Evolutionary conservation across 2,797 vertebrate genomes (phyloP), one percentile per base, ranked within the genome.

Genomic region (Halcyon badia): DNA sequence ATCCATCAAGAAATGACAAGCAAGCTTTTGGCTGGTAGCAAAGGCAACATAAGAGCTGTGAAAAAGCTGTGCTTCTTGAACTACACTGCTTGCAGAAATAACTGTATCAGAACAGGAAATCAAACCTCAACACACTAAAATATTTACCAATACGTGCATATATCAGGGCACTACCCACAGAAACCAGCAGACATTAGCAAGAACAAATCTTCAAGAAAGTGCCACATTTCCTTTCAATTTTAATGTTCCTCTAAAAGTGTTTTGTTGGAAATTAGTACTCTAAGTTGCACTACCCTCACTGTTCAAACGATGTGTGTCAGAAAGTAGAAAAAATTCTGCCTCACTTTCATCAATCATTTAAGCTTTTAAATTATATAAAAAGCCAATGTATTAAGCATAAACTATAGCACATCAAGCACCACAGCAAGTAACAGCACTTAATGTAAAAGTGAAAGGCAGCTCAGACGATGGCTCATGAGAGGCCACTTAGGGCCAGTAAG

Each of bases 1-100:
- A 93, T 91, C 76, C 91, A 90, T 90, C 89, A 94, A 79, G 68
- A 83, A 71, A 79, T 66, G 87, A 91, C 52, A 91, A 95, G 33
- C n/a, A 72, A 57, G 21, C 28, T 89, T 94, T 70, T 82, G 71
- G 37, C 68, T 70, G 42, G 79, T 69, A 96, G 75, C 64, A 94
- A 91, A 95, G 52, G 70, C 58, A 89, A 91, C 60, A 79, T 56
- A 62, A 95, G 20, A 87, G 64, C 64, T 62, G 33, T 5, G 6
- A 41, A 4, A 44, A 69, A 66, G n/a, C 30, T 51, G 51, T 62
- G 13, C 49, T 77, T 81, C 82, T 60, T 41, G 78, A 73, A 95
- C 68, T 13, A 42, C 35, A 54, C 37, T n/a, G 86, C 77, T 68
- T 57, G n/a, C 93, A 68, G 64, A 85, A 86, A 85, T 72, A 84